phyloP scores from a whole-genome alignment of 2,888 invertebrate species.

The Clostera curtula region DNA sequence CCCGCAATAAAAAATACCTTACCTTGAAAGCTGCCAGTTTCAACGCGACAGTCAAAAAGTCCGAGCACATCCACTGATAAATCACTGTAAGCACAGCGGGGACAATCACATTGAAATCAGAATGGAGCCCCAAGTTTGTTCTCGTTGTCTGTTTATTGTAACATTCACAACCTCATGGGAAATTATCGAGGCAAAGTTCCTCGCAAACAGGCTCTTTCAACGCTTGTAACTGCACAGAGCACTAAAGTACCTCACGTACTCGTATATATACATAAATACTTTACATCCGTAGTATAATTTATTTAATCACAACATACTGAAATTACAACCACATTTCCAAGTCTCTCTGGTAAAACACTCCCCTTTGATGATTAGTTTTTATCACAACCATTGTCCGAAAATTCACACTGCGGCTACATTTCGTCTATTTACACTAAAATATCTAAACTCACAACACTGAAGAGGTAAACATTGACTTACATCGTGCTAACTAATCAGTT shows the following conservation, averaged over 20 bases:
- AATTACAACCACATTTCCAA: constrained; percentile 58
- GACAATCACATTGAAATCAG: constrained; percentile 46
- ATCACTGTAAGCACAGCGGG: constrained; percentile 33
- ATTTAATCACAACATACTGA: constrained; percentile 61
- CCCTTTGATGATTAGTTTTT: constrained; percentile 28
- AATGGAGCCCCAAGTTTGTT: constrained; percentile 45
- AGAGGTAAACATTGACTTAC: constrained; percentile 72
- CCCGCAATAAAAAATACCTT: constrained; percentile 10
- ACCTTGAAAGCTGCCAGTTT: constrained; percentile 20
- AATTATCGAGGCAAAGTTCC: constrained; percentile 47
- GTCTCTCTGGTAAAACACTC: constrained; percentile 41
- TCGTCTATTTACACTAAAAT: constrained; percentile 37
- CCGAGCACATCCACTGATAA: constrained; percentile 35
- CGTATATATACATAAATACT: constrained; percentile 40
- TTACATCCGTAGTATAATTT: constrained; percentile 41
- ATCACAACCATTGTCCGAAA: constrained; percentile 58
- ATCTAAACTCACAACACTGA: constrained; percentile 67
- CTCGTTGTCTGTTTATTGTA: constrained; percentile 50
- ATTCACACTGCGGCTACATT: constrained; percentile 38
- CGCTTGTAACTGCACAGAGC: constrained; percentile 38
- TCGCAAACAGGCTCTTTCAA: constrained; percentile 42
- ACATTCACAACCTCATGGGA: constrained; percentile 66
- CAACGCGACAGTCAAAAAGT: constrained; percentile 29
- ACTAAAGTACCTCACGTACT: constrained; percentile 34
- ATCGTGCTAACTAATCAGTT: constrained; percentile 46